phyloP scores from a whole-genome alignment of 1,140 invertebrate genomes.

The Lutraria rhynchaena region DNA sequence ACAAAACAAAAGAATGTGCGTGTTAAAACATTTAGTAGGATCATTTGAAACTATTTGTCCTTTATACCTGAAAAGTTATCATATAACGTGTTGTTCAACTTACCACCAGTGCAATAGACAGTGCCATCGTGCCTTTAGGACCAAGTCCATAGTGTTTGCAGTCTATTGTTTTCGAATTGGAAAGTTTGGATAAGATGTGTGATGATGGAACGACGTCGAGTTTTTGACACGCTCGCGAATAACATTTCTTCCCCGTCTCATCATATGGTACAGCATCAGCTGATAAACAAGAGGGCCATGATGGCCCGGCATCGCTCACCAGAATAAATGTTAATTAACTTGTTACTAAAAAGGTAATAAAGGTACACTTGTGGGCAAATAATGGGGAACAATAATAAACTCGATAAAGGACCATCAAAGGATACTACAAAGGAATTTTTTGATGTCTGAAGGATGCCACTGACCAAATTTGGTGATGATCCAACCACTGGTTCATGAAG shows the following conservation, averaged over 20 bases:
- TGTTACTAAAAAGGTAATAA: too few species aligned
- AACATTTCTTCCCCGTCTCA: conserved; percentile 73
- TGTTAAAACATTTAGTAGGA: too few species aligned
- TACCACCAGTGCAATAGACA: conserved; percentile 76
- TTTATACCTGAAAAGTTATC: not conserved
- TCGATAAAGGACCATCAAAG: too few species aligned
- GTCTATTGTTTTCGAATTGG: conserved; percentile 65
- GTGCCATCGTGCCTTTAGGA: conserved; percentile 72
- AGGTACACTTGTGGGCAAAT: too few species aligned
- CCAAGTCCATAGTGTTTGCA: conserved; percentile 75
- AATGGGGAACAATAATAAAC: too few species aligned
- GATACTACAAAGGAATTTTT: too few species aligned
- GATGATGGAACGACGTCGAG: conserved; percentile 70
- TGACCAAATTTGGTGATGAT: too few species aligned
- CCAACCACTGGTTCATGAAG: too few species aligned
- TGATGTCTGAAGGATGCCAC: too few species aligned
- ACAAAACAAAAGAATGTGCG: too few species aligned
- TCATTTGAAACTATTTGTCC: not conserved
- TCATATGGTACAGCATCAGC: conserved; percentile 68
- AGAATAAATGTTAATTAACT: too few species aligned
- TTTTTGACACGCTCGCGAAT: conserved; percentile 76
- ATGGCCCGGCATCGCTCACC: too few species aligned
- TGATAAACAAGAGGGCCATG: conserved; percentile 47
- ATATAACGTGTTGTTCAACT: conserved; percentile 27
- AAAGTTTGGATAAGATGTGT: conserved; percentile 67